These are phyloP conservation scores for Parnassius orleans DNA, from an alignment of 2,888 invertebrate genomes.

Conservation along the genomic window DNA sequence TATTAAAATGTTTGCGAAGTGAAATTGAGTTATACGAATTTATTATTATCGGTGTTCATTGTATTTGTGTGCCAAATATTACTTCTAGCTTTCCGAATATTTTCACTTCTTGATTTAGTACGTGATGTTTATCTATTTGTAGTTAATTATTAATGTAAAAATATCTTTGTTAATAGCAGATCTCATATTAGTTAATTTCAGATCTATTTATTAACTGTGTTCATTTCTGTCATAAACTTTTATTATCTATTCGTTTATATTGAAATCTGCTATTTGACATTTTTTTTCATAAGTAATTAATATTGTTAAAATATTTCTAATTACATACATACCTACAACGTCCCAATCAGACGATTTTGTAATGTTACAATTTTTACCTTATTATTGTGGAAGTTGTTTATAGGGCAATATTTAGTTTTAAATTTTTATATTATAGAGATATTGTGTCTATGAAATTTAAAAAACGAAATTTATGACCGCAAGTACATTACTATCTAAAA, in stretches of 20 bases:
- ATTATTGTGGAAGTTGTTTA: conserved; percentile 10
- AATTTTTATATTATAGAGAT: conserved; percentile 16
- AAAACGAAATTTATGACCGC: background rate
- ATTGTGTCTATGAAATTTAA: background rate
- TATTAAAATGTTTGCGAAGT: conserved; percentile 2
- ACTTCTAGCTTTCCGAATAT: conserved; percentile 24
- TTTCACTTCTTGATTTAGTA: background rate
- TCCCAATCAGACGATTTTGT: conserved; percentile 7
- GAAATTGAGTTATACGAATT: conserved; percentile 7
- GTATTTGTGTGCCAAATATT: conserved; percentile 35
- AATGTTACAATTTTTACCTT: conserved; percentile 16
- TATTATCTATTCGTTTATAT: background rate
- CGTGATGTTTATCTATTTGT: no score
- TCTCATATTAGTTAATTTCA: background rate
- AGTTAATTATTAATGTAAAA: no score
- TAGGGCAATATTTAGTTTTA: conserved; percentile 14
- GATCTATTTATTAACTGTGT: background rate
- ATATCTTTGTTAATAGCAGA: background rate
- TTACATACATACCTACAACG: background rate
- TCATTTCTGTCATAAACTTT: background rate
- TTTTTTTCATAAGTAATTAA: conserved; percentile 29
- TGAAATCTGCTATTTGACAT: conserved; percentile 30
- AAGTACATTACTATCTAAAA: background rate
- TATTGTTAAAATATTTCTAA: conserved; percentile 23
- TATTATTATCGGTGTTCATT: conserved; percentile 25